Conservation (phyloP, 53 echinoderm and acorn worm genomes). For the Stichopus horrens region DNA sequence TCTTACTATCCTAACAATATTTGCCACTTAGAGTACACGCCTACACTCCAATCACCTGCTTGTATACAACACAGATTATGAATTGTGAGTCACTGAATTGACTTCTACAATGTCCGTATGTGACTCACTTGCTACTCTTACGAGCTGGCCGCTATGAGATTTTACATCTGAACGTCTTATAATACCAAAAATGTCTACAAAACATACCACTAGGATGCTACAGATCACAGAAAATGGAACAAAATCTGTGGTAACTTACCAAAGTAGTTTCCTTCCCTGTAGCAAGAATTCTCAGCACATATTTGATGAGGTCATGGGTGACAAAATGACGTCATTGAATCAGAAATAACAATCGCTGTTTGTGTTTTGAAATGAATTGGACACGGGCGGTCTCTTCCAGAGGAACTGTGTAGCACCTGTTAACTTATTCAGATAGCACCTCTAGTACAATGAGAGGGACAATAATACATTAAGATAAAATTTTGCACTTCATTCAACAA, state of each 20-base stretch:
- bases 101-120: conserved; percentile 25
- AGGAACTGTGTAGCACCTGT: not conserved
- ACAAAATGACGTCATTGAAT: conserved; percentile 39
- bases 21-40: conserved; percentile 9
- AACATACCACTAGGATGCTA: not conserved
- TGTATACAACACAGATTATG: conserved; percentile 31
- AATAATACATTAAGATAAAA: too few relatives aligned
- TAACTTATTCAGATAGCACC: not conserved
- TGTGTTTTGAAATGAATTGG: conserved; percentile 23
- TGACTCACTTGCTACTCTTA: conserved; percentile 24
- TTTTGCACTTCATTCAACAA: too few relatives aligned
- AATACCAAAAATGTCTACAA: not conserved
- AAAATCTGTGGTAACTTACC: conserved; percentile 32
- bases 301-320: conserved; percentile 47
- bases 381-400: not conserved
- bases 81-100: conserved; percentile 39
- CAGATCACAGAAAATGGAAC: not conserved
- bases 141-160: not conserved
- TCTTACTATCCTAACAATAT: not conserved
- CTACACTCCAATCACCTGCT: conserved; percentile 1
- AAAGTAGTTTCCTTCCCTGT: conserved; percentile 15
- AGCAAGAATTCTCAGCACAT: conserved; percentile 33
- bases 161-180: not conserved
- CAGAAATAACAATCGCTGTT: conserved; percentile 40
- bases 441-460: too few relatives aligned